Conservation (phyloP, 2,888 invertebrate species). For the Lypha dubia region DNA sequence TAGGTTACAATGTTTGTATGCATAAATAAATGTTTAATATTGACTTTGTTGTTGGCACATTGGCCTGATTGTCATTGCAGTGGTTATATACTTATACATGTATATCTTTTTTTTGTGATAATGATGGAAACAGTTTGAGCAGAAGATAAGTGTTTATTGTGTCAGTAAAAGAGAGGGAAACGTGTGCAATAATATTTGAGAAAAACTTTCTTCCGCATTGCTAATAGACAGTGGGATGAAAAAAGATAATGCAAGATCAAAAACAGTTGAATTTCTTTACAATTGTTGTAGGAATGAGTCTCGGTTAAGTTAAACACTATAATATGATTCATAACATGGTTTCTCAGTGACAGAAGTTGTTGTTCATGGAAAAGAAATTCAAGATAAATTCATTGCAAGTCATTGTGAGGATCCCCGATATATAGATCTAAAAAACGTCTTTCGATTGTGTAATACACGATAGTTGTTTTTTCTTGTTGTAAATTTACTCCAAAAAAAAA, state of each 20-base stretch:
- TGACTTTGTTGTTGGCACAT: constrained; percentile 68
- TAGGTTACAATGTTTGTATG: constrained; percentile 66
- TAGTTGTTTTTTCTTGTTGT: too few species aligned
- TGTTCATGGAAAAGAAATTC: too few species aligned
- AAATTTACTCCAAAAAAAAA: too few species aligned
- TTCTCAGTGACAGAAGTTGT: too few species aligned
- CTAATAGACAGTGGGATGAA: constrained; percentile 35
- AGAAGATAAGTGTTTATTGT: constrained; percentile 2
- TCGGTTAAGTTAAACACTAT: too few species aligned
- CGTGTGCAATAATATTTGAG: not conserved
- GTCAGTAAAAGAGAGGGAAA: not conserved
- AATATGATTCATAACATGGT: too few species aligned
- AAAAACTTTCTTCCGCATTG: constrained; percentile 69
- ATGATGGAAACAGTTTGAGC: constrained; percentile 12
- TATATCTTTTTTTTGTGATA: constrained; percentile 28
- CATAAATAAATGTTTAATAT: constrained; percentile 68
- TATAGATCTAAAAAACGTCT: too few species aligned
- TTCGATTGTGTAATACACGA: too few species aligned
- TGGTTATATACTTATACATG: too few species aligned
- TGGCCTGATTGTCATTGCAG: constrained; percentile 71
- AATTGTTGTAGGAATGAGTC: too few species aligned
- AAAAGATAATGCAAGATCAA: not conserved
- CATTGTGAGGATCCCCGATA: too few species aligned
- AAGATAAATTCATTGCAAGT: too few species aligned
- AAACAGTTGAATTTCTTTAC: not conserved